Base-by-base conservation (phyloP, 1,140 invertebrate species). In the Aporrectodea caliginosa region DNA sequence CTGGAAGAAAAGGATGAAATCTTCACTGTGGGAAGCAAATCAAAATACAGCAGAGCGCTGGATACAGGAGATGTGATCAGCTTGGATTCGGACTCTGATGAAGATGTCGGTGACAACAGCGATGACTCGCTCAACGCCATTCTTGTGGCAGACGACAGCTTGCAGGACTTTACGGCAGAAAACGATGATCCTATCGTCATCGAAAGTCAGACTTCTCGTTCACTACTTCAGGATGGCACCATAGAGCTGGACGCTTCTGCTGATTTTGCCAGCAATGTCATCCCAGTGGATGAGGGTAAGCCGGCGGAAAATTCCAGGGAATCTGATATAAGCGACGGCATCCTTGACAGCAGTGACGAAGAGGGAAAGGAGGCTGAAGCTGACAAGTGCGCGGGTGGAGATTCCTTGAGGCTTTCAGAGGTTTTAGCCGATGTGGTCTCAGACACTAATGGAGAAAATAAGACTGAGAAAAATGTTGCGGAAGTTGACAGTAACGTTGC, bases 81-180 rank as follows among this genome's bases (percentile, higher is more conserved):
- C 31, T 29, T 72, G 6, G 70, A 72, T 29, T 72, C 70, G 27
- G 70, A 72, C 14, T 27, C n/a, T 72, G 70, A 72, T 29, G 70
- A 72, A 29, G 70, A 72, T 14, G n/a, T n/a, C n/a, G 27, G 70
- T 29, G 70, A 72, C 31, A 29, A 72, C 12, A 27, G 27, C 31
- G 70, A 72, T 72, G 70, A 72, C 22, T 6, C 43, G 6, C 6
- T 22, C 6, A 22, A 58, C 22, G 43, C 43, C 6, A 58, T 58
- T 58, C 6, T 58, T 58, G 43, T 58, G 6, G 43, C 6, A 12
- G 43, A 58, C 22, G 43, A 58, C 22, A 58, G 43, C 22, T 22
- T 58, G 6, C 22, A 12, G 43, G 43, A 22, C 43, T 58, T 22
- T 12, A 12, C 43, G 22, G 43, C 6, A 12, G 43, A 58, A 58